Evolutionary conservation across 2,888 invertebrate species (phyloP).

Genomic region (Odontocerum albicorne): DNA sequence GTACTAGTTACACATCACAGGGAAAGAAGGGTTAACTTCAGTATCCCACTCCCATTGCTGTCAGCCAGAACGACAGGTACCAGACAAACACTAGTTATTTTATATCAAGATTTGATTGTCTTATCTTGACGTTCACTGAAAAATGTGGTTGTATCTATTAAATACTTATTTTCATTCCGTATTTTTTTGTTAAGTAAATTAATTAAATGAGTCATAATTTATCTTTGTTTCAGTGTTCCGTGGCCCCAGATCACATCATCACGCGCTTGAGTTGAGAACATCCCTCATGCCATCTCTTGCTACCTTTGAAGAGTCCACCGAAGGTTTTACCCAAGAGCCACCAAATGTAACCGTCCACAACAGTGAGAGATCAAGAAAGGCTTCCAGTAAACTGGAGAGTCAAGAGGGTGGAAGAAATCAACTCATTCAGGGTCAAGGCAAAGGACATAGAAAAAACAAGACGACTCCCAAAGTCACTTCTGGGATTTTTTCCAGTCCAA

Average conservation of each 20-base stretch:
- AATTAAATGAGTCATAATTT: too few relatives aligned
- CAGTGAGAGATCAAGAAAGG: slow-evolving; percentile 25
- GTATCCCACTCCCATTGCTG: too few relatives aligned
- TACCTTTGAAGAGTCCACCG: slow-evolving; percentile 26
- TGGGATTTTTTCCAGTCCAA: slow-evolving; percentile 61
- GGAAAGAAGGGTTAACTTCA: too few relatives aligned
- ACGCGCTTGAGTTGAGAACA: slow-evolving; percentile 21
- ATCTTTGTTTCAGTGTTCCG: slow-evolving; percentile 32
- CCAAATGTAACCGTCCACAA: slow-evolving; percentile 15
- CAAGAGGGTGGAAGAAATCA: slow-evolving; percentile 31
- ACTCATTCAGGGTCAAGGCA: slow-evolving; percentile 21
- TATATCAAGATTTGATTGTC: too few relatives aligned
- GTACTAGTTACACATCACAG: too few relatives aligned
- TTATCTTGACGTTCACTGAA: too few relatives aligned
- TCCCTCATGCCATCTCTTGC: slow-evolving; percentile 32
- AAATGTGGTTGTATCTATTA: too few relatives aligned
- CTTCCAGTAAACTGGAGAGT: slow-evolving; percentile 19
- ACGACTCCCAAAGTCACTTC: slow-evolving; percentile 31
- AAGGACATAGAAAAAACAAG: slow-evolving; percentile 24
- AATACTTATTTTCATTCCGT: too few relatives aligned
- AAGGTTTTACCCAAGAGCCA: slow-evolving; percentile 21
- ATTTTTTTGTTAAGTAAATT: too few relatives aligned
- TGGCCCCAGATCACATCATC: slow-evolving; percentile 34
- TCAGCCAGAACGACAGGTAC: too few relatives aligned
- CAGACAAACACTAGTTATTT: too few relatives aligned